phyloP scores from a whole-genome alignment of 2,113 vertebrate species.

The Panthera leo region DNA sequence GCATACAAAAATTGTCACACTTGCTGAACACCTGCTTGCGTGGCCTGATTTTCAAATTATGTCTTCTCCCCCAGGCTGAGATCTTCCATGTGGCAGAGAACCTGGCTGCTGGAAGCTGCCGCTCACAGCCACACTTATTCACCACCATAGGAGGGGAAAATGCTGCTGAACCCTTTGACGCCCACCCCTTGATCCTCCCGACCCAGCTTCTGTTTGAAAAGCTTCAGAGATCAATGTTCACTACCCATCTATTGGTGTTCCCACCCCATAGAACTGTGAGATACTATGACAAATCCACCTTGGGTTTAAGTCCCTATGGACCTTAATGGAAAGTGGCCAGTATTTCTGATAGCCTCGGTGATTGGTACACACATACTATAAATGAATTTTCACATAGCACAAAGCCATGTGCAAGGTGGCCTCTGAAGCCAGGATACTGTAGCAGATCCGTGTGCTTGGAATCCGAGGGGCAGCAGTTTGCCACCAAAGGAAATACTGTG shows the following conservation, averaged over 20 bases:
- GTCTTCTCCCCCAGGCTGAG: neutral
- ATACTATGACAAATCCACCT: neutral
- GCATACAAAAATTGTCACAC: neutral
- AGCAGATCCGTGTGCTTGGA: neutral
- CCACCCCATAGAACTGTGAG: neutral
- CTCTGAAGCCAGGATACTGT: neutral
- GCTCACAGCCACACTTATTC: neutral
- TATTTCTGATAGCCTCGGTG: too few species aligned
- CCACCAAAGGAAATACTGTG: neutral
- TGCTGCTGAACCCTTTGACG: neutral
- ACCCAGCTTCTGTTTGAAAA: neutral
- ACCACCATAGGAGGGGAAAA: neutral
- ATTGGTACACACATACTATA: too few species aligned
- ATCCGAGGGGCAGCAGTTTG: neutral
- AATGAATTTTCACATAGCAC: too few species aligned
- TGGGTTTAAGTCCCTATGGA: neutral
- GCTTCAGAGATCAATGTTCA: neutral
- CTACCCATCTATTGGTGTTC: neutral
- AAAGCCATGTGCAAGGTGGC: neutral
- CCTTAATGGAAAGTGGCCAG: too few species aligned
- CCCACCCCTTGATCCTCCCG: neutral
- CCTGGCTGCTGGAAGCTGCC: neutral
- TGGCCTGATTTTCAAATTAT: neutral
- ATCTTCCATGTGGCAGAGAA: neutral
- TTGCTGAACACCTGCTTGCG: neutral